A percentile compares a stretch with the other conserved stretches of the same genome.
Conservation (phyloP, 2,888 invertebrate genomes). For the Ophioninae sp. region DNA sequence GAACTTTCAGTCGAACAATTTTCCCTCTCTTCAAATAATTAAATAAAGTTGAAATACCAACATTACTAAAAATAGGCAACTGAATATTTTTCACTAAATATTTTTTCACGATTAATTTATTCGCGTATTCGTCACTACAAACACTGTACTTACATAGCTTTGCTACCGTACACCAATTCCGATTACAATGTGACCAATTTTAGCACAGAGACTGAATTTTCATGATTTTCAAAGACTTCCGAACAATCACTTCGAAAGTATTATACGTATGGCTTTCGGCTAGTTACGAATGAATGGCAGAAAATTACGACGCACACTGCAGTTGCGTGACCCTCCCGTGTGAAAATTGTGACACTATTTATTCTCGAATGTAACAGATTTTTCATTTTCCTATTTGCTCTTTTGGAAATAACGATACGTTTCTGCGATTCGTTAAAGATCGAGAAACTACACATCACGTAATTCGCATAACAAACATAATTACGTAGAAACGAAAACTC, state of each 20-base stretch:
- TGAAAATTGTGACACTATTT: conserved; percentile 52
- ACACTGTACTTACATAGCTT: too few relatives aligned
- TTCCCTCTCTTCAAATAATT: too few relatives aligned
- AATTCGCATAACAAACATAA: background rate
- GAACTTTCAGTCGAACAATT: too few relatives aligned
- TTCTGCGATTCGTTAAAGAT: background rate
- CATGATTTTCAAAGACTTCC: too few relatives aligned
- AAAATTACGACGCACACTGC: conserved; percentile 12
- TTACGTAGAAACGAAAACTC: background rate
- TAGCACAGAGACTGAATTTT: too few relatives aligned
- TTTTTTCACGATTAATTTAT: too few relatives aligned
- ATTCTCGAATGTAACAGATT: conserved; percentile 24
- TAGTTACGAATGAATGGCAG: background rate
- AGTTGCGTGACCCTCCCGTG: conserved; percentile 37
- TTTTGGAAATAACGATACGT: conserved; percentile 6
- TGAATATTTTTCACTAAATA: too few relatives aligned
- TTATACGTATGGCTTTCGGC: background rate
- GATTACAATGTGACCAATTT: too few relatives aligned
- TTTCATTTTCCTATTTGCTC: conserved; percentile 30
- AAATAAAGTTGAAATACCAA: too few relatives aligned
- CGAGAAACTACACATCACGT: conserved; percentile 8
- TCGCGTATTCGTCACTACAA: too few relatives aligned
- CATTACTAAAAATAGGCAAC: too few relatives aligned
- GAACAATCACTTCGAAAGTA: conserved; percentile 28
- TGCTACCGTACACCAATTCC: too few relatives aligned